A percentile compares a stretch with the other conserved stretches of the same genome.
These are phyloP conservation scores for Egretta garzetta DNA, from an alignment of 2,113 vertebrate genomes.

Conservation along the genomic window DNA sequence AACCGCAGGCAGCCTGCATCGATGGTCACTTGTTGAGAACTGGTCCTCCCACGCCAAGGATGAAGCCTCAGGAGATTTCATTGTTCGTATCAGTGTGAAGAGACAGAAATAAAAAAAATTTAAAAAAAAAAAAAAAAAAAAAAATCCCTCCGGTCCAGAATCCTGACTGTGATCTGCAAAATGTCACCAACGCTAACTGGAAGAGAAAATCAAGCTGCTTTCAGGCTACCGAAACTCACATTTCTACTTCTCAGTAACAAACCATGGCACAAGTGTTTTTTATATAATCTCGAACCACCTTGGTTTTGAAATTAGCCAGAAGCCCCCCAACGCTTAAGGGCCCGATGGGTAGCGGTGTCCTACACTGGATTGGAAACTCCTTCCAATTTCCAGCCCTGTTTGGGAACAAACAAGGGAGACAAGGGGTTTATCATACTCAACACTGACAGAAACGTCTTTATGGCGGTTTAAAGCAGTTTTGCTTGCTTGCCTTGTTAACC, in stretches of 20 bases:
- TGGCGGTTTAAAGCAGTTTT: neutral
- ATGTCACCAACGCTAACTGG: neutral
- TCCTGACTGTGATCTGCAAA: neutral
- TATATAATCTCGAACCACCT: neutral
- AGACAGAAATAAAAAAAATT: neutral
- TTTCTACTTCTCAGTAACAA: neutral
- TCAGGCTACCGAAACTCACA: neutral
- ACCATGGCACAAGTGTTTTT: neutral
- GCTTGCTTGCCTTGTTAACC: neutral
- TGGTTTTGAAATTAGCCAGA: neutral
- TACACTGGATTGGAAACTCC: neutral
- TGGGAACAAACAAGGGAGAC: neutral
- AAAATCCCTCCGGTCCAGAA: neutral
- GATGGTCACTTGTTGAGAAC: accelerated
- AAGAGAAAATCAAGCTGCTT: neutral
- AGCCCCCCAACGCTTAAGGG: neutral
- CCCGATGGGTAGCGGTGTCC: neutral
- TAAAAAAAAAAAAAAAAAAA: neutral
- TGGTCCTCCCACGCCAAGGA: neutral
- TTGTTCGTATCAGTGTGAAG: neutral
- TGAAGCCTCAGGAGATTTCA: neutral
- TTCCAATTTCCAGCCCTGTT: neutral
- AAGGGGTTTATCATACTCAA: neutral
- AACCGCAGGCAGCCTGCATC: accelerated
- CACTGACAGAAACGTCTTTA: neutral